Conservation (phyloP, 2,797 vertebrate genomes). For the Nannoperca obscura region DNA sequence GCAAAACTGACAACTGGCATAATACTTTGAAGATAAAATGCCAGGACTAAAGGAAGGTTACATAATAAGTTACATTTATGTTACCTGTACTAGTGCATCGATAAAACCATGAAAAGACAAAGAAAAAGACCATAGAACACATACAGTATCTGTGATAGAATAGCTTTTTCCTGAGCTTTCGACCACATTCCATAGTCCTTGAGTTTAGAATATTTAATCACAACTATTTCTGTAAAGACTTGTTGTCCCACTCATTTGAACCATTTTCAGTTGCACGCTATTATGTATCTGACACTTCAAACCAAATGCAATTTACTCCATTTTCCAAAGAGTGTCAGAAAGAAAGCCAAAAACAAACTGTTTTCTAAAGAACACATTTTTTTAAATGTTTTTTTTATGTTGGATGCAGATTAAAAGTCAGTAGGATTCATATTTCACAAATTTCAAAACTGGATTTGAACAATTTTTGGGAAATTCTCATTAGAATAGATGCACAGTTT, state of each 20-base stretch:
- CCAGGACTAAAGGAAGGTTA: background rate
- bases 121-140: background rate
- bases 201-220: background rate
- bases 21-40: background rate
- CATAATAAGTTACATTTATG: background rate
- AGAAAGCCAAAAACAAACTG: constrained; percentile 22
- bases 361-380: constrained; percentile 4
- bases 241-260: constrained; percentile 21
- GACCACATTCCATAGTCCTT: background rate
- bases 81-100: background rate
- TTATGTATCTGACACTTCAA: constrained; percentile 65
- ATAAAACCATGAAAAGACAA: background rate
- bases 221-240: background rate
- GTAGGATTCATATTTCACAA: constrained; percentile 26
- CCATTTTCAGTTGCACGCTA: constrained; percentile 63
- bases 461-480: background rate
- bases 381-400: background rate
- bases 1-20: background rate
- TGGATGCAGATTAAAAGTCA: constrained; percentile 30
- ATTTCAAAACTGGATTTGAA: constrained; percentile 10
- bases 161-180: background rate
- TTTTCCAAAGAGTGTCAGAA: constrained; percentile 20
- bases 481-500: constrained; percentile 1
- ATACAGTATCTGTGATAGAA: background rate
- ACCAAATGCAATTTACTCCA: constrained; percentile 63